These are phyloP conservation scores for Drosophila kambysellisi DNA, from an alignment of 2,888 invertebrate genomes.

Conservation along the genomic window DNA sequence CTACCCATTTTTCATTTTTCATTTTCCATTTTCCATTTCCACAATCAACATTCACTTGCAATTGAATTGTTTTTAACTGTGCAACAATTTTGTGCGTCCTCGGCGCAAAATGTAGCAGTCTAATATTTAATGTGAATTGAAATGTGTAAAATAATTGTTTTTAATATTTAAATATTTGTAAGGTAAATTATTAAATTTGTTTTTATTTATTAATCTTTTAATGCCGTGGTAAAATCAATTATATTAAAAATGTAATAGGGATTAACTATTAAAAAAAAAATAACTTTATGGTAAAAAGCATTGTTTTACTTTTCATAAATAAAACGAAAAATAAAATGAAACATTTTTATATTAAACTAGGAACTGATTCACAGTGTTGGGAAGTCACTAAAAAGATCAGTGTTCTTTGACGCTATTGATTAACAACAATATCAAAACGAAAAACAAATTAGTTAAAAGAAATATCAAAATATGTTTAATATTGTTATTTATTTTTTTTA, in stretches of 20 bases:
- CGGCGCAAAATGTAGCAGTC: constrained; percentile 22
- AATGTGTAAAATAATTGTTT: constrained; percentile 2
- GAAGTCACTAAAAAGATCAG: neutral
- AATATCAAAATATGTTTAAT: neutral
- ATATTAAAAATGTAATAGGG: neutral
- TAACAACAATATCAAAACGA: neutral
- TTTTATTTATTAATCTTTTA: neutral
- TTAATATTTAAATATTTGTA: constrained; percentile 3
- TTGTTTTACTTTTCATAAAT: neutral
- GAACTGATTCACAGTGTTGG: neutral
- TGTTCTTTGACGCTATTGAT: neutral
- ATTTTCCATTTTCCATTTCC: constrained; percentile 16
- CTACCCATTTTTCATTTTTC: constrained; percentile 21
- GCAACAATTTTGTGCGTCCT: constrained; percentile 59
- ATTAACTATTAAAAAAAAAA: neutral
- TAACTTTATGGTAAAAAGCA: too few species aligned
- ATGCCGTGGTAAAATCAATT: neutral
- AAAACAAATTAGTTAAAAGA: neutral
- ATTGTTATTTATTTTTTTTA: neutral
- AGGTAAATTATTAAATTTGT: neutral
- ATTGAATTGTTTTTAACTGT: constrained; percentile 64
- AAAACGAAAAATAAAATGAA: neutral
- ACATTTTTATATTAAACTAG: neutral
- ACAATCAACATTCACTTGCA: constrained; percentile 36
- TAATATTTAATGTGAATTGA: constrained; percentile 32